phyloP scores from a whole-genome alignment of 2,888 invertebrate species.

The Trichopoda pennipes region DNA sequence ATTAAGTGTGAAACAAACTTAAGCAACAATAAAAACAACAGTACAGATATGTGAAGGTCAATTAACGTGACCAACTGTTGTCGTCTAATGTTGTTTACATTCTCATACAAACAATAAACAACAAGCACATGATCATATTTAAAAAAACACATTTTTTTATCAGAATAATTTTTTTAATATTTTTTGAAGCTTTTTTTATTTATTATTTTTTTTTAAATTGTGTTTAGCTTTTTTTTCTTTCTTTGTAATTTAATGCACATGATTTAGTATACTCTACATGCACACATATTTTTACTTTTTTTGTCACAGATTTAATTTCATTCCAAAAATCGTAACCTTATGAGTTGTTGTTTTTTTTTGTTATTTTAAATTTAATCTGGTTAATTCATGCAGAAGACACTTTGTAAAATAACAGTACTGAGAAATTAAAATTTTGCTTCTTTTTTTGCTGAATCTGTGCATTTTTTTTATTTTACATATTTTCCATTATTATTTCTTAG shows the following conservation, averaged over 20 bases:
- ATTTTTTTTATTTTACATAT: slow-evolving; percentile 4
- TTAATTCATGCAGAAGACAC: slow-evolving; percentile 52
- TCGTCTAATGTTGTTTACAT: slow-evolving; percentile 38
- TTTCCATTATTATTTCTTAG: slow-evolving; percentile 18
- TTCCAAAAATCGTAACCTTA: neutral
- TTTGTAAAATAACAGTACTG: slow-evolving; percentile 18
- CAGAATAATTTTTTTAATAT: too few species aligned
- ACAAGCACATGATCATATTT: slow-evolving; percentile 34
- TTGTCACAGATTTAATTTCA: slow-evolving; percentile 31
- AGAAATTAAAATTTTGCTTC: neutral
- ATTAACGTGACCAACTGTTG: slow-evolving; percentile 61
- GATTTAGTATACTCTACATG: too few species aligned
- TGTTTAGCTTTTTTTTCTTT: neutral
- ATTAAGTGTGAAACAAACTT: slow-evolving; percentile 32
- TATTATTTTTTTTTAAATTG: neutral
- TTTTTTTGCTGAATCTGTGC: slow-evolving; percentile 28
- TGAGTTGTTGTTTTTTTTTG: neutral
- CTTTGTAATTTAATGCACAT: slow-evolving; percentile 43
- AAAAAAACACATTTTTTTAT: neutral
- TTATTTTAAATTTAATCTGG: slow-evolving; percentile 14
- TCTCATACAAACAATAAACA: slow-evolving; percentile 7
- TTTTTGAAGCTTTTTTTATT: too few species aligned
- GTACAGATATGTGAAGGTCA: slow-evolving; percentile 51
- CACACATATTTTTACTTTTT: neutral
- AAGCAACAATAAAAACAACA: slow-evolving; percentile 9